A percentile compares a stretch with the other conserved stretches of the same genome.
These are phyloP conservation scores for Anarhynchus alexandrinus DNA, from an alignment of 2,113 vertebrate genomes.

Conservation along the genomic window DNA sequence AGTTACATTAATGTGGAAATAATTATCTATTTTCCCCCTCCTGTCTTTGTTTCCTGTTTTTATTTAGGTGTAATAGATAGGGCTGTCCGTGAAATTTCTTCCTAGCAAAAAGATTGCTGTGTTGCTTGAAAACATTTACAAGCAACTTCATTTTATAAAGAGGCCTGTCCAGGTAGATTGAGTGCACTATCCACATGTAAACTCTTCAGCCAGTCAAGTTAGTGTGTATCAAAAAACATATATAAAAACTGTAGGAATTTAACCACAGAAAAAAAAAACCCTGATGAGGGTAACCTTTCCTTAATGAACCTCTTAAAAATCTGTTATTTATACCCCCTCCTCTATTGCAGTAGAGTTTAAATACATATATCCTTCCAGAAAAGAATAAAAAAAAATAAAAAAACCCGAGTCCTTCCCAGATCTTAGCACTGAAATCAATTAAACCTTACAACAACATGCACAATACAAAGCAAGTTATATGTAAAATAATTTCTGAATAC, in stretches of 20 bases:
- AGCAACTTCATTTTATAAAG: background rate
- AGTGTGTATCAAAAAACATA: background rate
- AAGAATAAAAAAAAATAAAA: background rate
- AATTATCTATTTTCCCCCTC: background rate
- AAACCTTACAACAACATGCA: conserved; percentile 4
- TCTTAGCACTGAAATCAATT: conserved; percentile 22
- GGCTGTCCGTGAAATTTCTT: background rate
- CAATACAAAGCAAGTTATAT: background rate
- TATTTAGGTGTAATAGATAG: background rate
- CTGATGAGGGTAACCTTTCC: background rate
- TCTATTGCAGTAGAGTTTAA: background rate
- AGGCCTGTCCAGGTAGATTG: background rate
- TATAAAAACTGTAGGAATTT: background rate
- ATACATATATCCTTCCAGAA: background rate
- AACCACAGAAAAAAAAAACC: background rate
- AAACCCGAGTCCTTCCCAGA: background rate
- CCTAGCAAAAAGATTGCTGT: background rate
- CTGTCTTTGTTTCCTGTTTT: background rate
- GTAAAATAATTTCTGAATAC: background rate
- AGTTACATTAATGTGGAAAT: background rate
- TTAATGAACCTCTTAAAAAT: background rate
- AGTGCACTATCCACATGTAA: background rate
- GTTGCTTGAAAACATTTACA: background rate
- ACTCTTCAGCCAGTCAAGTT: background rate
- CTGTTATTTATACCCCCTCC: too few relatives aligned